phyloP scores from a whole-genome alignment of 2,797 vertebrate species.

The Crax fasciolata region DNA sequence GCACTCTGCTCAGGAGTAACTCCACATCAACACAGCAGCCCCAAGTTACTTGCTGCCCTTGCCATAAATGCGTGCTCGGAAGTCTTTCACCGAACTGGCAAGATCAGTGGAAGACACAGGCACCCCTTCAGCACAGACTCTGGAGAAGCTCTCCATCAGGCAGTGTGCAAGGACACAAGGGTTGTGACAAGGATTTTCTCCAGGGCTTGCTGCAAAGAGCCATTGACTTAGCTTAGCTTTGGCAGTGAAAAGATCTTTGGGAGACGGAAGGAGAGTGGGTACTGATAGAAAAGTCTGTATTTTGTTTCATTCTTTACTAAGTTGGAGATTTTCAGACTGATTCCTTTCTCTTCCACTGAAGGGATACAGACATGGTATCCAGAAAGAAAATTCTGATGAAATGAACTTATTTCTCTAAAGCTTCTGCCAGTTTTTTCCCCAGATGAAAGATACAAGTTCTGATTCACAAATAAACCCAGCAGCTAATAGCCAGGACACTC shows the following conservation, averaged over 20 bases:
- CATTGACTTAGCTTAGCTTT: neutral
- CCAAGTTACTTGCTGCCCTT: neutral
- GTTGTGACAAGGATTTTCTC: neutral
- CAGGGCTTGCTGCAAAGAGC: neutral
- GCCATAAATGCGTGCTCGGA: neutral
- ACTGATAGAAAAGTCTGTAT: neutral
- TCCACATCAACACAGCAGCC: neutral
- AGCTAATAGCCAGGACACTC: neutral
- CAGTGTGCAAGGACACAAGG: rapidly evolving
- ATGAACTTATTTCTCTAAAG: neutral
- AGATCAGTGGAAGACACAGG: neutral
- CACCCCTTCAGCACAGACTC: neutral
- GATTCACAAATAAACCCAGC: neutral
- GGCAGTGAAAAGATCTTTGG: neutral
- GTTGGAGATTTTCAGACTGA: neutral
- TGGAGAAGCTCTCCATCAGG: neutral
- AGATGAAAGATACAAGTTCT: neutral
- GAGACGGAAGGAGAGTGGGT: neutral
- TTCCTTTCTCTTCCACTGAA: neutral
- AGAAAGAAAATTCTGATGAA: neutral
- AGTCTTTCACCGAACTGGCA: neutral
- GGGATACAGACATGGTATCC: neutral
- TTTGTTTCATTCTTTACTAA: neutral
- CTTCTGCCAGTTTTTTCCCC: neutral
- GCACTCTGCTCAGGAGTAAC: neutral